Percentiles rank a stretch among this genome's conserved stretches.
Conservation (phyloP, 2,888 invertebrate genomes). For the Shargacucullia verbasci region DNA sequence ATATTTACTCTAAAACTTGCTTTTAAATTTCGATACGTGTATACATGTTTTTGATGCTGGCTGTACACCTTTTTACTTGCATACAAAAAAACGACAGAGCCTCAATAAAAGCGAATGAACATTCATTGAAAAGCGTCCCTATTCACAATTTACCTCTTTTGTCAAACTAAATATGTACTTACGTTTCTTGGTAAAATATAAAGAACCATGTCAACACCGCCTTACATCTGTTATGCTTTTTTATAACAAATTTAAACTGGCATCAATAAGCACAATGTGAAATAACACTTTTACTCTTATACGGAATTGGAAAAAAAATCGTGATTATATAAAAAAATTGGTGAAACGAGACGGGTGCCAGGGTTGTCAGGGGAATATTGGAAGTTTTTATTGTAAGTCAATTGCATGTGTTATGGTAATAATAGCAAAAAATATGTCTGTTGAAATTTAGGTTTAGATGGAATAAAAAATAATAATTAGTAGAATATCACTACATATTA, state of each 20-base stretch:
- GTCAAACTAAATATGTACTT: slow-evolving; percentile 15
- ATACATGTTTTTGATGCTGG: too few relatives aligned
- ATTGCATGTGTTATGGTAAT: too few relatives aligned
- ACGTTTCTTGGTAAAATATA: slow-evolving; percentile 42
- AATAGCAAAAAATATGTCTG: too few relatives aligned
- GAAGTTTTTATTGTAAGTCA: too few relatives aligned
- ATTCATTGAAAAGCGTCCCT: slow-evolving; percentile 16
- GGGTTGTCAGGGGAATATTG: slow-evolving; percentile 33
- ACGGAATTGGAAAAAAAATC: slow-evolving; percentile 59
- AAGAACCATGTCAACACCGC: slow-evolving; percentile 38
- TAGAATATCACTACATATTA: too few relatives aligned
- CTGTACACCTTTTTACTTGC: too few relatives aligned
- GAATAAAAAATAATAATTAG: too few relatives aligned
- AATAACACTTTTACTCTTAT: slow-evolving; percentile 73
- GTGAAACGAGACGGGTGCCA: slow-evolving; percentile 33
- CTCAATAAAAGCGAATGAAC: slow-evolving; percentile 27
- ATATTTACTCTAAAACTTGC: too few relatives aligned
- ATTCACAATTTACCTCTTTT: slow-evolving; percentile 21
- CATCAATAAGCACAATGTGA: slow-evolving; percentile 48
- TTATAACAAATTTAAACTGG: slow-evolving; percentile 40
- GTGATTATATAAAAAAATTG: slow-evolving; percentile 53
- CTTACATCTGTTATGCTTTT: slow-evolving; percentile 56
- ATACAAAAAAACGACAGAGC: too few relatives aligned
- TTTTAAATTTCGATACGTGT: too few relatives aligned
- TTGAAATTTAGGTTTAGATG: too few relatives aligned